Conservation (phyloP, 2,888 invertebrate species). For the Amiota minor region DNA sequence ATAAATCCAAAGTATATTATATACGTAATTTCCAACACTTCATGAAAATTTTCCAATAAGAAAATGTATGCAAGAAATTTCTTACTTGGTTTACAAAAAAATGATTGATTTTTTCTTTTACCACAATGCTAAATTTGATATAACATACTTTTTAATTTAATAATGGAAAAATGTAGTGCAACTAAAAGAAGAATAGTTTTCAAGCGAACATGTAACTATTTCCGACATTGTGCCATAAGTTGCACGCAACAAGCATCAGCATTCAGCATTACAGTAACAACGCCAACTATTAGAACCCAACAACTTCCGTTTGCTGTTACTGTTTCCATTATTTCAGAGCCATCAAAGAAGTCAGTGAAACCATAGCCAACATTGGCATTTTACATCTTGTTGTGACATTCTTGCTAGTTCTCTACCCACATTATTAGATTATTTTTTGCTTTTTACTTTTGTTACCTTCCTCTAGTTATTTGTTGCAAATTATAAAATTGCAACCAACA, state of each 20-base stretch:
- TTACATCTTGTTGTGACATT: neutral
- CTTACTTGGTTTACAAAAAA: too few relatives aligned
- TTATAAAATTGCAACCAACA: constrained; percentile 28
- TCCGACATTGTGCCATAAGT: neutral
- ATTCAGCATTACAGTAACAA: neutral
- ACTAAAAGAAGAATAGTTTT: constrained; percentile 3
- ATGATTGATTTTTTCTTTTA: too few relatives aligned
- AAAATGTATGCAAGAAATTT: too few relatives aligned
- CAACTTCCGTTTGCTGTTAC: constrained; percentile 12
- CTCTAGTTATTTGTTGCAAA: constrained; percentile 11
- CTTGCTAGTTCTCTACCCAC: neutral
- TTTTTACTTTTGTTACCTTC: neutral
- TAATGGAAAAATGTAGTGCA: neutral
- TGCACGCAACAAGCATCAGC: neutral
- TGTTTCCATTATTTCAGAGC: neutral
- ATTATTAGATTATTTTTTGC: too few relatives aligned
- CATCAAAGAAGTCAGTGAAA: constrained; percentile 5
- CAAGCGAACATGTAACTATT: neutral
- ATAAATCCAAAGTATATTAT: too few relatives aligned
- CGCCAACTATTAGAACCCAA: neutral
- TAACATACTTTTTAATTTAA: neutral
- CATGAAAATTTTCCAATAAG: too few relatives aligned
- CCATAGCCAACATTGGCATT: neutral
- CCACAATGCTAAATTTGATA: too few relatives aligned
- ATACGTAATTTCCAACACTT: too few relatives aligned